Percentiles rank a stretch among this genome's conserved stretches.
phyloP scores from a whole-genome alignment of 2,797 vertebrate species.

The Gambusia yucatana region DNA sequence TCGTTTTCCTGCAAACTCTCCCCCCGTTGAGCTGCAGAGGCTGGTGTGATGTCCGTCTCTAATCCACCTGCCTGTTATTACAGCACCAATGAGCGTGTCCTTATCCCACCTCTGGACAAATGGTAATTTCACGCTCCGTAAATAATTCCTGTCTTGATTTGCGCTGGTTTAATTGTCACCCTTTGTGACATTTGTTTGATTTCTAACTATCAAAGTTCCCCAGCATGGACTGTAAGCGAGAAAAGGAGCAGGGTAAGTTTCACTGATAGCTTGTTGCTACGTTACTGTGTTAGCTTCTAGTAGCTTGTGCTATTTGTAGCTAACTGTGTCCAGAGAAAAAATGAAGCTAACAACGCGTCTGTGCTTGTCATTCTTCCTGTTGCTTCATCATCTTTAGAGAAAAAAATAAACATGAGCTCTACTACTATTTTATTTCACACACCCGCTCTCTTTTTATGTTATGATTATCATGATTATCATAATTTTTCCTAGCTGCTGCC shows the following conservation, averaged over 20 bases:
- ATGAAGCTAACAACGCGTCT: conserved; percentile 4
- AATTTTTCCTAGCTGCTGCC: conserved; percentile 13
- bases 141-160: conserved; percentile 19
- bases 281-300: conserved; percentile 53
- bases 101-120: conserved; percentile 54
- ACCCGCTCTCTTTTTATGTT: conserved; percentile 34
- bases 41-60: conserved; percentile 39
- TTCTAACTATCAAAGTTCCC: conserved; percentile 29
- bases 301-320: conserved; percentile 41
- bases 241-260: conserved; percentile 82
- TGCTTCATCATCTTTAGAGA: conserved; percentile 15
- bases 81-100: conserved; percentile 48
- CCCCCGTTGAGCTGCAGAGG: conserved; percentile 28
- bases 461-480: conserved; percentile 23
- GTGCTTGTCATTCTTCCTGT: conserved; percentile 13
- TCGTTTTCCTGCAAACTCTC: not conserved
- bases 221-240: conserved; percentile 82
- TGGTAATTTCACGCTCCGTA: conserved; percentile 41
- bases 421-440: conserved; percentile 19
- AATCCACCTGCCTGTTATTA: conserved; percentile 57
- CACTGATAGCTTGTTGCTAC: conserved; percentile 70
- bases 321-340: conserved; percentile 17
- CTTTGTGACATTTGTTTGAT: conserved; percentile 15
- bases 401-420: not conserved
- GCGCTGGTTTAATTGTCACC: not conserved